phyloP scores from a whole-genome alignment of 2,113 vertebrate genomes.

The Origma solitaria region DNA sequence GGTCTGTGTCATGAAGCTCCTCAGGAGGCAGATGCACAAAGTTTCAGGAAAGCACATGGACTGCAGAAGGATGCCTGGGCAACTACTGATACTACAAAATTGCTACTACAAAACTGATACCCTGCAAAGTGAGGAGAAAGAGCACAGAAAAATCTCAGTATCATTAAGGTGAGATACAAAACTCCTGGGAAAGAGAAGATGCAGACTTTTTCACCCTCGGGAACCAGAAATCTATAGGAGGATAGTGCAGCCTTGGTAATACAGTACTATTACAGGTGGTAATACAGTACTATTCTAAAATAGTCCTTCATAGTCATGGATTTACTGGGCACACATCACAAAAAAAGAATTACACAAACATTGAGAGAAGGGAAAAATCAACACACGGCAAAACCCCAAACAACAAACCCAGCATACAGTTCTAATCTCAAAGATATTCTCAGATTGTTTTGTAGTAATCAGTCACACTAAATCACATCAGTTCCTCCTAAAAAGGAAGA shows the following conservation, averaged over 20 bases:
- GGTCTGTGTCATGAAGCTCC: neutral
- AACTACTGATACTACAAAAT: neutral
- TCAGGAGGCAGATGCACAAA: neutral
- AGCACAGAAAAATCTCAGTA: neutral
- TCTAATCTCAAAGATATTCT: neutral
- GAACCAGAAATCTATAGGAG: neutral
- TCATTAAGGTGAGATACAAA: neutral
- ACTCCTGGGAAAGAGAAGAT: neutral
- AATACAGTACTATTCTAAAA: neutral
- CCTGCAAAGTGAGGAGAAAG: neutral
- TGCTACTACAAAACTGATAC: neutral
- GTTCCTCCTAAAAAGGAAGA: fast-evolving
- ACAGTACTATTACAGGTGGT: neutral
- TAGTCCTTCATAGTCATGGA: neutral
- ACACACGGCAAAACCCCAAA: neutral
- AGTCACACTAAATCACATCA: neutral
- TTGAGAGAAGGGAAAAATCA: neutral
- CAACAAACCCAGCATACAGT: neutral
- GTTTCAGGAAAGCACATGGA: neutral
- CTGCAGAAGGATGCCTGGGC: neutral
- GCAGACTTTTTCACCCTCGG: neutral
- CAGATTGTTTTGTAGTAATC: neutral
- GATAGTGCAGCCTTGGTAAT: too few relatives aligned
- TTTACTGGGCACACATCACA: neutral
- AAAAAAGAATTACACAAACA: neutral